Base-by-base conservation (phyloP, 1,140 invertebrate species). In the Solenopsis fugax region DNA sequence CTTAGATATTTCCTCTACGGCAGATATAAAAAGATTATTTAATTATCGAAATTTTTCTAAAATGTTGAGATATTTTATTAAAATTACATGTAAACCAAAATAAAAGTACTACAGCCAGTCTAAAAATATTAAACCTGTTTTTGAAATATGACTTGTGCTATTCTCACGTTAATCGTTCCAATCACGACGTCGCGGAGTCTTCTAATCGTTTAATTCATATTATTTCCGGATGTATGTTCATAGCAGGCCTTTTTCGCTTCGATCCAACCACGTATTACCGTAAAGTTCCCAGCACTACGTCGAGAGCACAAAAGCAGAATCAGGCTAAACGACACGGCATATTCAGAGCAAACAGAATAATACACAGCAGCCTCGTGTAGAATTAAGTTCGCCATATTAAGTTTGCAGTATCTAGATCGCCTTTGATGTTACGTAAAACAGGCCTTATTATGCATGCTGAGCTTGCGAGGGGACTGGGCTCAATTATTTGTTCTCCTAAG, bases 391-490 rank as follows among this genome's bases (percentile, higher is more conserved):
- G 60, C 48, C n/a, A 12, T 67, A 37, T 56, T 86, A 56, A 87
- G 73, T 90, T 87, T 69, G 87, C 85, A 84, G 77, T 82, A 87
- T 62, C 58, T 16, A 76, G 73, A 76, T 90, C 52, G 88, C 60
- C 67, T 90, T 90, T 69, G 72, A 45, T 90, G 88, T 90, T 86
- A 84, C 71, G 86, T 76, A 21, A 65, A 34, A 50, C 72, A 21
- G 12, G 16, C 54, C 24, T 48, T 21, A 34, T 48, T 21, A 34
- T 90, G 89, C 89, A 90, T 90, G 89, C 34, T 21, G 48, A 21
- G 41, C 52, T 37, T 62, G 41, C 62, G 9, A 29, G 29, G n/a
- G 1, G 10, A 13, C 21, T 56, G 48, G 21, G 21, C 34, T 13
- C 4, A 56, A 69, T 80, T 67, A 41, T 13, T 71, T 71, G 9